phyloP scores from a whole-genome alignment of 2,113 vertebrate species.

The Esox niger region DNA sequence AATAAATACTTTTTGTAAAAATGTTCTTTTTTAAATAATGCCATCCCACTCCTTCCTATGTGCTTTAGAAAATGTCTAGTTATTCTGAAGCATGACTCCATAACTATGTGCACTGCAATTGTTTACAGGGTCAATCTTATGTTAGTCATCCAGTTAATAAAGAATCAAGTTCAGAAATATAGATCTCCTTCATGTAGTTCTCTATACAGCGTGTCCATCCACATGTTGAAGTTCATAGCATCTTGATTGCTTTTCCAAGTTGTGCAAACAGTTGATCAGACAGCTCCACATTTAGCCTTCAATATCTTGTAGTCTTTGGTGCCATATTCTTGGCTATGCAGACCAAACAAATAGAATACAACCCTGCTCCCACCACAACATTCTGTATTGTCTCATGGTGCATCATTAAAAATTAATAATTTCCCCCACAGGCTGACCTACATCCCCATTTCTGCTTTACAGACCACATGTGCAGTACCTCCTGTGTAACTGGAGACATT shows the following conservation, averaged over 20 bases:
- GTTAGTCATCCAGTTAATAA: slow-evolving; percentile 35
- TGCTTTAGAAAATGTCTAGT: neutral
- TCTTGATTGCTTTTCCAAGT: slow-evolving; percentile 8
- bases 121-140: neutral
- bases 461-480: slow-evolving; percentile 46
- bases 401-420: slow-evolving; percentile 24
- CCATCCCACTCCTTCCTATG: neutral
- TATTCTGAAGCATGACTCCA: neutral
- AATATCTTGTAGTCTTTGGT: slow-evolving; percentile 55
- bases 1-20: slow-evolving; percentile 12
- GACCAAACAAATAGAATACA: slow-evolving; percentile 21
- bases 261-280: neutral
- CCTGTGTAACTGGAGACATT: neutral
- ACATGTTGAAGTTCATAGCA: slow-evolving; percentile 28
- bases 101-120: neutral
- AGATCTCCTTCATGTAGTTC: slow-evolving; percentile 47
- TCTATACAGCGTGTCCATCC: slow-evolving; percentile 27
- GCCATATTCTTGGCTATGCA: slow-evolving; percentile 37
- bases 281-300: slow-evolving; percentile 11
- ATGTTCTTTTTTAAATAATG: neutral
- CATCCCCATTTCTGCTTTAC: slow-evolving; percentile 42
- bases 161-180: slow-evolving; percentile 37
- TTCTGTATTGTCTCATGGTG: slow-evolving; percentile 26
- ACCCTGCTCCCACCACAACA: neutral
- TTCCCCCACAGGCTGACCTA: neutral